These are phyloP conservation scores for Semicossyphus pulcher DNA, from an alignment of 2,113 vertebrate genomes.

Conservation along the genomic window DNA sequence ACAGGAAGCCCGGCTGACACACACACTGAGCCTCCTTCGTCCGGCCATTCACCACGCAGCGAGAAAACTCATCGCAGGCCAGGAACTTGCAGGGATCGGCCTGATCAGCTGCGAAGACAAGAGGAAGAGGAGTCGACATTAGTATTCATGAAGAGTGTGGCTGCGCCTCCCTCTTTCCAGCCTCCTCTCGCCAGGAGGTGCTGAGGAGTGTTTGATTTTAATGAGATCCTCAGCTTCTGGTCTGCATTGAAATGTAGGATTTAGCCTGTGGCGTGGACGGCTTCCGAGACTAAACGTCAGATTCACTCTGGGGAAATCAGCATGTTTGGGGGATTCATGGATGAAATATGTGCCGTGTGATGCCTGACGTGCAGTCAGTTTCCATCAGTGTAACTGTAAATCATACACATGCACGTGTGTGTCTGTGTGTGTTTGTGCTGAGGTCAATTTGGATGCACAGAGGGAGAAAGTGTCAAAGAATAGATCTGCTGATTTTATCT, in stretches of 20 bases:
- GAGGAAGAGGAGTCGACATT: conserved; percentile 1
- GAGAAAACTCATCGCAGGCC: conserved; percentile 87
- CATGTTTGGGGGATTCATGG: neutral
- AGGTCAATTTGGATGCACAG: neutral
- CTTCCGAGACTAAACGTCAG: conserved; percentile 33
- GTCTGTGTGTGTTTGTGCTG: neutral
- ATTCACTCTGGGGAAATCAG: conserved; percentile 14
- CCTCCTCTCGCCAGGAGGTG: conserved; percentile 19
- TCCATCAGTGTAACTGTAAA: neutral
- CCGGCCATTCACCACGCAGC: conserved; percentile 82
- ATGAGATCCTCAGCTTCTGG: conserved; percentile 56
- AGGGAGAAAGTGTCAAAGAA: neutral
- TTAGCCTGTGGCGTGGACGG: conserved; percentile 13
- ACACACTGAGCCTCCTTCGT: conserved; percentile 85
- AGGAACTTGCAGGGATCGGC: conserved; percentile 91
- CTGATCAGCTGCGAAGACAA: conserved; percentile 84
- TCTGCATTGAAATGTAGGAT: conserved; percentile 44
- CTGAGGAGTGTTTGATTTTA: conserved; percentile 54
- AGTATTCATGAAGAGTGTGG: conserved; percentile 39
- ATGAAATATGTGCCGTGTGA: neutral
- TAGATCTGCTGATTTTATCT: neutral
- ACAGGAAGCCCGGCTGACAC: conserved; percentile 83
- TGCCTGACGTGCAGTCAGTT: conserved; percentile 7
- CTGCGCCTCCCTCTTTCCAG: neutral
- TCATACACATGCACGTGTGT: neutral